Evolutionary conservation across 2,888 invertebrate genomes (phyloP), one percentile per base, ranked within the genome.

Genomic region (Tillus elongatus): DNA sequence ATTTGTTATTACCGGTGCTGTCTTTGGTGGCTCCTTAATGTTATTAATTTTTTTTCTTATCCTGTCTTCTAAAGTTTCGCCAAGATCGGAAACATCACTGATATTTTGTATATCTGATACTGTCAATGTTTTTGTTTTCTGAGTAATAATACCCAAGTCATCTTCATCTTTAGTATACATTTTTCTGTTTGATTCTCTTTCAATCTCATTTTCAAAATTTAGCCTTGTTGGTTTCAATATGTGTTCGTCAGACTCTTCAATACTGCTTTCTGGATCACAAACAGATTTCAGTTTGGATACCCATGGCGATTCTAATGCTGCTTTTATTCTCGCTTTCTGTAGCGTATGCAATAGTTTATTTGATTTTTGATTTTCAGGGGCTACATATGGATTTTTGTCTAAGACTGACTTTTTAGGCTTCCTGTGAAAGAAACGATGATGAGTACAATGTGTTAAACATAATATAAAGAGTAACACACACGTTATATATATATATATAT

Each of bases 221-320:
- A 53, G 36, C 41, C 45, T 52, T 9, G 28, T 40, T 36, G 31
- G 32, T 13, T 33, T 34, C 31, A 36, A 15, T 31, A 19, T 19
- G 30, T 42, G 32, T 35, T 36, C 12, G 40, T 39, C 12, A 16
- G 26, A 24, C 9, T 37, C 10, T 15, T 33, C 40, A 13, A 14
- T 27, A 15, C 37, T 35, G 15, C 42, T 44, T 30, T 60, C 60
- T 14, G 58, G 49, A 47, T 62, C 60, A 42, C 58, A 57, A 3
- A 61, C 29, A 31, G 44, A 35, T 40, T 54, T 50, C 3, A 58
- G 35, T 41, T 41, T 46, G 15, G 45, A 11, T 1, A 39, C 15
- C 46, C 50, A 53, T n/a, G 58, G 55, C 4, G 57, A 54, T 37
- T 52, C 46, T n/a, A 44, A 4, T 27, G 38, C 39, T 33, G 35